Conservation (phyloP, 2,888 invertebrate species). For the Patella caerulea region DNA sequence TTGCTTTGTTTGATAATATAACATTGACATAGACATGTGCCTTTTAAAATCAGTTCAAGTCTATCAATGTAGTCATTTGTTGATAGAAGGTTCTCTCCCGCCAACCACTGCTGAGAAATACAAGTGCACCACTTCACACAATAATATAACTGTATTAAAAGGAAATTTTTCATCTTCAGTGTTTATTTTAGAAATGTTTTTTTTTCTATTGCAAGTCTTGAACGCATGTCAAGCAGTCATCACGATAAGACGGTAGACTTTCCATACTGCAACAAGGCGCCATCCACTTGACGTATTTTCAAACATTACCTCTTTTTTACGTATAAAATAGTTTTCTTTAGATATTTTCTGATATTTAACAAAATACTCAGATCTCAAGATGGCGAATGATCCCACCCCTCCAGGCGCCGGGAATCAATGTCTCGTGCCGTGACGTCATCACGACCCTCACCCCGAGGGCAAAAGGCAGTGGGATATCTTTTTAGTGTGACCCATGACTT, state of each 20-base stretch:
- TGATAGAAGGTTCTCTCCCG: neutral
- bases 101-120: constrained; percentile 2
- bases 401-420: neutral
- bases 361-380: constrained; percentile 12
- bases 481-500: too few relatives aligned
- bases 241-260: constrained; percentile 8
- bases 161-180: neutral
- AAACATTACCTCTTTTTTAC: constrained; percentile 9
- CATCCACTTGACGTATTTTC: constrained; percentile 4
- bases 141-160: constrained; percentile 7
- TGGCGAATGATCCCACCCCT: constrained; percentile 9
- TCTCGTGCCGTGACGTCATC: neutral
- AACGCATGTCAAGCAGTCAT: constrained; percentile 6
- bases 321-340: constrained; percentile 4
- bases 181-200: neutral
- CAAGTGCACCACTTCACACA: neutral
- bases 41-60: too few relatives aligned
- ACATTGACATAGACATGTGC: too few relatives aligned
- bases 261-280: constrained; percentile 1
- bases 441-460: too few relatives aligned
- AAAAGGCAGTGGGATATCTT: too few relatives aligned
- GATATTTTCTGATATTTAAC: constrained; percentile 12
- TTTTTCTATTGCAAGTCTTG: neutral
- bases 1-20: too few relatives aligned
- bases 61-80: neutral